phyloP scores from a whole-genome alignment of 2,797 vertebrate genomes.

The Fringilla coelebs region DNA sequence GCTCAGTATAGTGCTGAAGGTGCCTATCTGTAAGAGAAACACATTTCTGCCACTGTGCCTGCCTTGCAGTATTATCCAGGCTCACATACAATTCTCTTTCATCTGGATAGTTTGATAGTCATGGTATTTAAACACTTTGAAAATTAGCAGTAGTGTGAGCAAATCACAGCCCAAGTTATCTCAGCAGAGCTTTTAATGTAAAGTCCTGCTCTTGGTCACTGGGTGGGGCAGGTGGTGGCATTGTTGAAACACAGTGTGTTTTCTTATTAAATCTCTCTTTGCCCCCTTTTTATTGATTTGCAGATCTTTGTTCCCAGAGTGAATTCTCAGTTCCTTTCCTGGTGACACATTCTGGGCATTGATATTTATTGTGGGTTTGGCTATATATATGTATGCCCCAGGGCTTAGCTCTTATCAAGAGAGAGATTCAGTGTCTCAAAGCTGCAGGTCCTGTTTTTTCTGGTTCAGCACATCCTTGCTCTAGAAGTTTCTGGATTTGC shows the following conservation, averaged over 20 bases:
- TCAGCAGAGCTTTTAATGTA: not conserved
- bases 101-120: not conserved
- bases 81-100: not conserved
- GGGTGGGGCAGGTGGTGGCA: fast-evolving
- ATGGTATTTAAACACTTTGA: not conserved
- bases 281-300: not conserved
- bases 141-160: not conserved
- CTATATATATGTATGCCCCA: slow-evolving; percentile 25
- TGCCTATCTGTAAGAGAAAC: not conserved
- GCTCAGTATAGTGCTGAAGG: not conserved
- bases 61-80: not conserved
- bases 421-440: slow-evolving; percentile 31
- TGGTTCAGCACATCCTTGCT: slow-evolving; percentile 44
- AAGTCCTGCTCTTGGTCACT: not conserved
- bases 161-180: not conserved
- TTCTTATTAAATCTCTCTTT: not conserved
- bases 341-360: slow-evolving; percentile 31
- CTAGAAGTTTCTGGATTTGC: slow-evolving; percentile 39
- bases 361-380: slow-evolving; percentile 36
- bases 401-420: slow-evolving; percentile 42
- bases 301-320: slow-evolving; percentile 9
- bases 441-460: slow-evolving; percentile 17
- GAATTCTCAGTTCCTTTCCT: slow-evolving; percentile 13
- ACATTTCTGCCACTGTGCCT: not conserved
- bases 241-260: not conserved